Conservation (phyloP, 2,888 invertebrate species). For the Eupsilia transversa region DNA sequence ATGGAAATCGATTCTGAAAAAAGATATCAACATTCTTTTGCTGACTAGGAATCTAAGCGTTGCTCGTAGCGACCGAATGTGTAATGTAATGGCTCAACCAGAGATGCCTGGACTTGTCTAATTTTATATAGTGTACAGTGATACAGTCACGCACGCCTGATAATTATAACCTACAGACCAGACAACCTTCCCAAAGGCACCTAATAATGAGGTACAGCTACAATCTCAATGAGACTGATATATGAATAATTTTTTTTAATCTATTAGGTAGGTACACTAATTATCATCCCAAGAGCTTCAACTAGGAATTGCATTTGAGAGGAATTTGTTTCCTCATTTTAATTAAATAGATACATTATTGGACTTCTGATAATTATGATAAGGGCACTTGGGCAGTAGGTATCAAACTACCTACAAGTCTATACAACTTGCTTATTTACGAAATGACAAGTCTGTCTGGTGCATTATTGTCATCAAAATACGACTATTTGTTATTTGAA, state of each 20-base stretch:
- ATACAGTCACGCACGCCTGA: neutral
- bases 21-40: neutral
- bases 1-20: neutral
- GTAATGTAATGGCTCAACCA: neutral
- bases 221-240: neutral
- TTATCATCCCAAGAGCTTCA: neutral
- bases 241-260: too few relatives aligned
- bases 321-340: neutral
- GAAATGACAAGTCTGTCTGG: neutral
- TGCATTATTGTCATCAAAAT: neutral
- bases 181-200: neutral
- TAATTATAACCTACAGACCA: neutral
- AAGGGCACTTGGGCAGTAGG: too few relatives aligned
- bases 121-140: neutral
- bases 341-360: too few relatives aligned
- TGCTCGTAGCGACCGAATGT: neutral
- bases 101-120: neutral
- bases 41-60: neutral
- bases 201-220: neutral
- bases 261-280: too few relatives aligned
- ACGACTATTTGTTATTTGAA: neutral
- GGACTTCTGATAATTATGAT: too few relatives aligned
- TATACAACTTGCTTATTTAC: constrained; percentile 5
- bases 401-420: too few relatives aligned
- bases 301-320: neutral